Base-by-base conservation (phyloP, 2,888 invertebrate species). In the Pheosia tremula region DNA sequence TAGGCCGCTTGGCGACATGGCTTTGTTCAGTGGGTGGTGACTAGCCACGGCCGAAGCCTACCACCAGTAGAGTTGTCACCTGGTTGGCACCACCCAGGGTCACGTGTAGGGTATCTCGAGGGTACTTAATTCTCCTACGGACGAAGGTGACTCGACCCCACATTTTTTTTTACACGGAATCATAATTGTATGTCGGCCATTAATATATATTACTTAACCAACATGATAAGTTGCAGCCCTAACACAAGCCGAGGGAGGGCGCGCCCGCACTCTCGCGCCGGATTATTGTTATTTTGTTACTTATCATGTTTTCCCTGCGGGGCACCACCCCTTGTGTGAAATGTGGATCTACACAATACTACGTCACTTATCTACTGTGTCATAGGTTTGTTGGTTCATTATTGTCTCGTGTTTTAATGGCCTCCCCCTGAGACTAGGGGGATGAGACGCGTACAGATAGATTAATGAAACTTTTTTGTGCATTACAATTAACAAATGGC, bases 221-320 rank as follows among this genome's bases (percentile, higher is more conserved):
- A 45, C 8, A 41, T 45, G 45, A 47, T 47, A 47, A 47, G n/a
- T n/a, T 4, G n/a, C 47, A 47, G 47, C 47, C 47, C 47, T 47
- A 11, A 24, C 24, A 24, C 24, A 24, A 24, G 24, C 24, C 11
- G 11, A n/a, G 11, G 4, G 64, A 59, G 60, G 47, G 54, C 61
- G 58, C 56, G 63, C 52, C 38, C 66, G 53, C 71, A 68, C 71
- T 60, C 68, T 54, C 49, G 7, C 13, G 11, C 10, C 10, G 59
- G 60, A 64, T 64, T 68, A 68, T 59, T 50, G 9, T 43, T 49
- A 36, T 60, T 69, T 66, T 62, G 66, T 67, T 62, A 71, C 66
- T 63, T 56, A 64, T 54, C 59, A 53, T 56, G 47, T 64, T 58
- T 9, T 53, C 53, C 36, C 50, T 63, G n/a, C 62, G 64, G 58